phyloP scores from a whole-genome alignment of 2,113 vertebrate species.

The Ophthalmolycus amberensis region DNA sequence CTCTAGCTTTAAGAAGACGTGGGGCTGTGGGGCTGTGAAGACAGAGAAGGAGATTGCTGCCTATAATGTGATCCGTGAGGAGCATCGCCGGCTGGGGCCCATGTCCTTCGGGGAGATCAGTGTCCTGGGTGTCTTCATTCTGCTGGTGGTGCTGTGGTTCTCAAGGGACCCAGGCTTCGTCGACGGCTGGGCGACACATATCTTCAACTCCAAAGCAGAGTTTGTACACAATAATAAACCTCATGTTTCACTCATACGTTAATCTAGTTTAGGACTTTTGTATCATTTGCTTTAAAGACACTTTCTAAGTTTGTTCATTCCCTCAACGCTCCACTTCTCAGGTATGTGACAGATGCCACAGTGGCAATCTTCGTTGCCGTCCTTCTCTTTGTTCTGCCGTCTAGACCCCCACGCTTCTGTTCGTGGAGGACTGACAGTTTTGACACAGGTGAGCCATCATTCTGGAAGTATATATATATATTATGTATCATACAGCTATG shows the following conservation, averaged over 20 bases:
- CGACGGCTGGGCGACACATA: constrained; percentile 87
- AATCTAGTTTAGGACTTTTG: not conserved
- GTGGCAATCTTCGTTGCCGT: constrained; percentile 88
- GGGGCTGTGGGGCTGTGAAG: constrained; percentile 84
- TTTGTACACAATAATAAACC: constrained; percentile 66
- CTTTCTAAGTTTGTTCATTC: not conserved
- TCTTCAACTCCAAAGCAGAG: constrained; percentile 89
- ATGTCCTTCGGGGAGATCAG: constrained; percentile 90
- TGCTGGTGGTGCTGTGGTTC: constrained; percentile 94
- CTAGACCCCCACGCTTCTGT: constrained; percentile 85
- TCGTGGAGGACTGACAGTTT: constrained; percentile 66
- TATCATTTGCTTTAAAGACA: constrained; percentile 9
- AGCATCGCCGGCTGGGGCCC: constrained; percentile 89
- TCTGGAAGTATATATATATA: not conserved
- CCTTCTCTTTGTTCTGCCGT: constrained; percentile 92
- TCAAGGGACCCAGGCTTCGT: constrained; percentile 93
- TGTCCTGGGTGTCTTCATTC: constrained; percentile 88
- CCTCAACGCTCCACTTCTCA: constrained; percentile 55
- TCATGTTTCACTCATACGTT: not conserved
- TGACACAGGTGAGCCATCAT: constrained; percentile 72
- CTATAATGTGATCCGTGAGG: constrained; percentile 85
- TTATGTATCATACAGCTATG: not conserved
- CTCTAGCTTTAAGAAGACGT: constrained; percentile 87
- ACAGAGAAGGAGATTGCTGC: constrained; percentile 85
- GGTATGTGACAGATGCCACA: constrained; percentile 91